Percentiles rank a stretch among this genome's conserved stretches.
These are phyloP conservation scores for Deroplatys truncata DNA, from an alignment of 2,888 invertebrate genomes.

Conservation along the genomic window DNA sequence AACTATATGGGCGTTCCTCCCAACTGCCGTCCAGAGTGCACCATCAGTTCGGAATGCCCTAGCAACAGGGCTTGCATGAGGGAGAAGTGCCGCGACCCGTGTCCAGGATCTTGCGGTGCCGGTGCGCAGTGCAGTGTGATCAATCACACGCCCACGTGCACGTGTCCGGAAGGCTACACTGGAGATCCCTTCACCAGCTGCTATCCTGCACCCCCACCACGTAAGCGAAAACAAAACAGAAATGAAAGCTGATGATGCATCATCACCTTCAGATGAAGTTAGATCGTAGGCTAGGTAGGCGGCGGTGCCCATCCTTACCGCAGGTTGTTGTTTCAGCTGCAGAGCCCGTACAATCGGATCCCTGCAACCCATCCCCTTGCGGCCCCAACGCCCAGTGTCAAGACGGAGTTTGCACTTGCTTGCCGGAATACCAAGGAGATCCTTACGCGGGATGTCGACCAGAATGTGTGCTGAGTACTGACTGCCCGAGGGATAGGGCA, in stretches of 20 bases:
- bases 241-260: not conserved
- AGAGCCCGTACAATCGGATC: conserved; percentile 35
- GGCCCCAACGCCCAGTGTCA: conserved; percentile 43
- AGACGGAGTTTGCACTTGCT: conserved; percentile 64
- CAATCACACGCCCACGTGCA: conserved; percentile 56
- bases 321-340: conserved; percentile 52
- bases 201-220: conserved; percentile 30
- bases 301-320: not conserved
- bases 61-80: conserved; percentile 69
- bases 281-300: not conserved
- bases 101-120: conserved; percentile 69
- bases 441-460: conserved; percentile 62
- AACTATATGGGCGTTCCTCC: conserved; percentile 63
- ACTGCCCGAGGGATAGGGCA: conserved; percentile 58
- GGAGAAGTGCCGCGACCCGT: conserved; percentile 72
- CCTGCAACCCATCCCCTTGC: conserved; percentile 37
- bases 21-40: conserved; percentile 64
- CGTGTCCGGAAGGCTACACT: conserved; percentile 36
- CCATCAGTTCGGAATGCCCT: conserved; percentile 63
- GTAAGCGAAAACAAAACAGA: not conserved
- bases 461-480: conserved; percentile 64
- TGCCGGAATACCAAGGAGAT: conserved; percentile 61
- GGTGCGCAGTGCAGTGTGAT: conserved; percentile 61
- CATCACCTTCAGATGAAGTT: not conserved
- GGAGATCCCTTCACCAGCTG: conserved; percentile 40